These are phyloP conservation scores for Lates calcarifer DNA, from an alignment of 2,113 vertebrate species.

Conservation along the genomic window DNA sequence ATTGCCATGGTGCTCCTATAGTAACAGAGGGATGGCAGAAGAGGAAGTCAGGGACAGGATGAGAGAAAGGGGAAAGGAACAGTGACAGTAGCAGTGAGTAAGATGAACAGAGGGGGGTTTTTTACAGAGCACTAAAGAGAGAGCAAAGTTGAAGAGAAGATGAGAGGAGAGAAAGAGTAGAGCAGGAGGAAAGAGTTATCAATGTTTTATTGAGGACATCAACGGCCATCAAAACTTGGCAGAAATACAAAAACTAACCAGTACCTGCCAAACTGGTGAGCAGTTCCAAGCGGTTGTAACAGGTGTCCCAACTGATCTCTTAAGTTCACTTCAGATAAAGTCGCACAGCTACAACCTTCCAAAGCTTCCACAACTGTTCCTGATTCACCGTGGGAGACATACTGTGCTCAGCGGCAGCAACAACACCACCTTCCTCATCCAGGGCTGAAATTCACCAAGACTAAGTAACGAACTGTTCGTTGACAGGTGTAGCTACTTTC, in stretches of 20 bases:
- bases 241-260: background rate
- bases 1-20: conserved; percentile 87
- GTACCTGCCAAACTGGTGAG: background rate
- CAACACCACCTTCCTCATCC: background rate
- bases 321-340: background rate
- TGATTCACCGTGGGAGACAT: background rate
- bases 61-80: background rate
- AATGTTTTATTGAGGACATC: no score
- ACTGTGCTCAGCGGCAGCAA: background rate
- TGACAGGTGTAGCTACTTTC: background rate
- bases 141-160: background rate
- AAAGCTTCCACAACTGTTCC: background rate
- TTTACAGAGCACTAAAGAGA: background rate
- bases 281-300: background rate
- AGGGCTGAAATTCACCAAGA: background rate
- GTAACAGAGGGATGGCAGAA: background rate
- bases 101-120: background rate
- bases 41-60: background rate
- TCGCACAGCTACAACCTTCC: background rate
- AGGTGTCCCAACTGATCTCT: background rate
- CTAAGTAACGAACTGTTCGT: background rate
- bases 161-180: no score
- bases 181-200: no score
- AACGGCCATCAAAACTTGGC: background rate
- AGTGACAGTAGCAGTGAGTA: background rate